phyloP scores from a whole-genome alignment of 2,113 vertebrate species.

The Castor canadensis region DNA sequence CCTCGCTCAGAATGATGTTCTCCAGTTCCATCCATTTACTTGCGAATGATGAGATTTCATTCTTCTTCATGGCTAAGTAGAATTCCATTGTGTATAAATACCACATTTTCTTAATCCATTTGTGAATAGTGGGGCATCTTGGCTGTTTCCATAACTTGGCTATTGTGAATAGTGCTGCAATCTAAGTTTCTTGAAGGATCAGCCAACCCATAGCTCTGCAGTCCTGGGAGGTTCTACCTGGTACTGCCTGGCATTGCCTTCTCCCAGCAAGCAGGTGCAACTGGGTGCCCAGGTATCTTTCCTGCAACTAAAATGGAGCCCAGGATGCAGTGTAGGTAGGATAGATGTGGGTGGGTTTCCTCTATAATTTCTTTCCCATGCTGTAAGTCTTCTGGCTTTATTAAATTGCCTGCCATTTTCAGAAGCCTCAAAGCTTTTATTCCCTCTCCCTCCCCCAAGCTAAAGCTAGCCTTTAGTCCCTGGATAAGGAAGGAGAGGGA shows the following conservation, averaged over 20 bases:
- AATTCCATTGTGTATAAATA: too few relatives aligned
- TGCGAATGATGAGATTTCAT: too few relatives aligned
- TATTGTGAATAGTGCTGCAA: too few relatives aligned
- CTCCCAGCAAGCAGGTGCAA: background rate
- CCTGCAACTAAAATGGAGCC: background rate
- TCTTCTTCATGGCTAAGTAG: too few relatives aligned
- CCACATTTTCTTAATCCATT: too few relatives aligned
- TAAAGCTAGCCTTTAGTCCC: background rate
- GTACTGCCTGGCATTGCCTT: background rate
- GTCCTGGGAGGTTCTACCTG: background rate
- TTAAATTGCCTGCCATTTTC: rapidly evolving
- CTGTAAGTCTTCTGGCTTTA: background rate
- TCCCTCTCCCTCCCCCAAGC: rapidly evolving
- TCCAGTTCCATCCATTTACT: too few relatives aligned
- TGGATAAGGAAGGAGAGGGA: background rate
- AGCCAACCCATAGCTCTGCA: rapidly evolving
- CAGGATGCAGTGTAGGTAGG: rapidly evolving
- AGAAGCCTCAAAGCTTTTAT: background rate
- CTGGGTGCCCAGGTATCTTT: rapidly evolving
- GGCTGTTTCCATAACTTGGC: too few relatives aligned
- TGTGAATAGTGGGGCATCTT: too few relatives aligned
- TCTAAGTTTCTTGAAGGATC: background rate
- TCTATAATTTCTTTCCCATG: background rate
- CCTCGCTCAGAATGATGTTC: too few relatives aligned
- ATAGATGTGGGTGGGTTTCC: rapidly evolving